phyloP scores from a whole-genome alignment of 2,888 invertebrate genomes.

The Ennomos quercinarius region DNA sequence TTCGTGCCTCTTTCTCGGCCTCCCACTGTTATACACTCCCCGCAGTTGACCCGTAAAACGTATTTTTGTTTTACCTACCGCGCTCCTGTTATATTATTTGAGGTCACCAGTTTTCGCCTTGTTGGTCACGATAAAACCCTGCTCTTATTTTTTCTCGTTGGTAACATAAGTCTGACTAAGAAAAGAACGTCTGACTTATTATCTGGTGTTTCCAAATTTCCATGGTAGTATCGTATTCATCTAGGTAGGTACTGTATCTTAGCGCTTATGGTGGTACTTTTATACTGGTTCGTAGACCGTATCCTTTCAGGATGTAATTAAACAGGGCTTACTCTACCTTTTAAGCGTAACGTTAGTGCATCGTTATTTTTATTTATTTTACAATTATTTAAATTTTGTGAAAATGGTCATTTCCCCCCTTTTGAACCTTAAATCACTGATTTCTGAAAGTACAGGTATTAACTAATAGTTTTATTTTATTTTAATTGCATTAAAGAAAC shows the following conservation, averaged over 20 bases:
- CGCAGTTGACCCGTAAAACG: conserved; percentile 77
- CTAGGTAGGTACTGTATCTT: neutral
- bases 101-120: conserved; percentile 53
- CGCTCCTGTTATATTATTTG: conserved; percentile 67
- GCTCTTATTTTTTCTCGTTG: conserved; percentile 31
- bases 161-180: conserved; percentile 15
- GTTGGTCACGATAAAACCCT: conserved; percentile 36
- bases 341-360: too few relatives aligned
- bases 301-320: too few relatives aligned
- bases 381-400: too few relatives aligned
- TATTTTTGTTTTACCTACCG: conserved; percentile 72
- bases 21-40: conserved; percentile 52
- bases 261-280: too few relatives aligned
- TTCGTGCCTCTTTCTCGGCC: conserved; percentile 58
- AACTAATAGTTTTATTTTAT: too few relatives aligned
- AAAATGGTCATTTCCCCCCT: too few relatives aligned
- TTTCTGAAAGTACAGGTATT: too few relatives aligned
- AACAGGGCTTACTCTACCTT: too few relatives aligned
- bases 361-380: too few relatives aligned
- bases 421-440: too few relatives aligned
- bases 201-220: conserved; percentile 23
- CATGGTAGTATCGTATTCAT: conserved; percentile 28
- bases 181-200: conserved; percentile 26
- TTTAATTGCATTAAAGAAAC: too few relatives aligned
- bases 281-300: too few relatives aligned